These are phyloP conservation scores for Phrynocephalus vlangalii DNA, from an alignment of 2,797 vertebrate species.

Conservation along the genomic window DNA sequence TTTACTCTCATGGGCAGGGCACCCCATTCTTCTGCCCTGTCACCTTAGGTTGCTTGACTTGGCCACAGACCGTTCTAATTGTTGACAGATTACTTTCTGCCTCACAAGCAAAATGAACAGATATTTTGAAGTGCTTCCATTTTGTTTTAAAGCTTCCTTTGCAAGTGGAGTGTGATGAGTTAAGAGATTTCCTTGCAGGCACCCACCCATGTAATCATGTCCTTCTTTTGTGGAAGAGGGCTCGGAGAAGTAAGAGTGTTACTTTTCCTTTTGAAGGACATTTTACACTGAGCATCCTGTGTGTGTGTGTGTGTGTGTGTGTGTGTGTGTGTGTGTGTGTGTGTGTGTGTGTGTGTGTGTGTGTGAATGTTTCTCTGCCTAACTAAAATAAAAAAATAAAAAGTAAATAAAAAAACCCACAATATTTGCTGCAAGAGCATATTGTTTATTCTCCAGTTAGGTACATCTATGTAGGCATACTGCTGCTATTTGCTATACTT, in stretches of 20 bases:
- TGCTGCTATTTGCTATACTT: conserved; percentile 29
- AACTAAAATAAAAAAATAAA: conserved; percentile 55
- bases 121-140: conserved; percentile 63
- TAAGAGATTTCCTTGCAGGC: conserved; percentile 57
- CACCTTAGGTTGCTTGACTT: too few relatives aligned
- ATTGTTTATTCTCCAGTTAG: background rate
- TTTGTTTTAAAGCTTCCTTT: conserved; percentile 67
- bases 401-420: conserved; percentile 49
- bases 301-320: conserved; percentile 28
- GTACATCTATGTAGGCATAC: conserved; percentile 24
- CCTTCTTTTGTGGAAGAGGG: conserved; percentile 47
- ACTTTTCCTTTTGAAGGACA: conserved; percentile 60
- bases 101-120: conserved; percentile 67
- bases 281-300: conserved; percentile 40
- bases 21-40: too few relatives aligned
- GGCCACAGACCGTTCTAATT: conserved; percentile 50
- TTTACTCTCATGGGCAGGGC: too few relatives aligned
- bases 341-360: background rate
- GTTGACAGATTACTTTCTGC: conserved; percentile 65
- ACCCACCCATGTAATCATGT: conserved; percentile 35
- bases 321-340: conserved; percentile 2
- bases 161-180: conserved; percentile 59
- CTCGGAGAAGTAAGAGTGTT: conserved; percentile 28
- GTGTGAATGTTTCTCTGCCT: background rate
- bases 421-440: background rate